Evolutionary conservation across 1,140 invertebrate genomes (phyloP).

Genomic region (Papilio dardanus): DNA sequence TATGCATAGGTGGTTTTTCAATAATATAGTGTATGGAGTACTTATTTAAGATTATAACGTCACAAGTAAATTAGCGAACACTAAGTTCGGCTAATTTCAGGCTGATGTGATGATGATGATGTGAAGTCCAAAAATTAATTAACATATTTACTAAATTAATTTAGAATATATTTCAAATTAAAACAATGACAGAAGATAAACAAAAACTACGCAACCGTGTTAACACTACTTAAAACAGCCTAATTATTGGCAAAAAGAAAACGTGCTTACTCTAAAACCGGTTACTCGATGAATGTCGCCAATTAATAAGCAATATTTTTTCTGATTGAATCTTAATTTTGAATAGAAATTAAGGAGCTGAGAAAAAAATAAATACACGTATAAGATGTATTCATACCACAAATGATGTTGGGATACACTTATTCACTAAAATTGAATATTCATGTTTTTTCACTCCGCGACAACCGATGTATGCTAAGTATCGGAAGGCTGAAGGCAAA

Average conservation of each 20-base stretch:
- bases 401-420: not conserved
- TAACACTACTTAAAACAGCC: not conserved
- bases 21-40: too few species aligned
- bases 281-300: not conserved
- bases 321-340: not conserved
- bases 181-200: too few species aligned
- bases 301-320: not conserved
- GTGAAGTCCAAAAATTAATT: too few species aligned
- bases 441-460: not conserved
- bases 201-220: too few species aligned
- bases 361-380: not conserved
- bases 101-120: too few species aligned
- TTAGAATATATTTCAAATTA: too few species aligned
- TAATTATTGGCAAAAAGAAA: not conserved
- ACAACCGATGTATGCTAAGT: not conserved
- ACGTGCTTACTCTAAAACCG: not conserved
- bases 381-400: not conserved
- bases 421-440: not conserved
- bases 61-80: too few species aligned
- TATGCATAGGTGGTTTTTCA: too few species aligned
- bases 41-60: too few species aligned
- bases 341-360: not conserved
- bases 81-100: too few species aligned
- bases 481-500: slow-evolving; percentile 8
- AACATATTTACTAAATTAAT: too few species aligned